These are phyloP conservation scores for Hirtodrosophila confusa DNA, from an alignment of 2,888 invertebrate species.

Conservation along the genomic window DNA sequence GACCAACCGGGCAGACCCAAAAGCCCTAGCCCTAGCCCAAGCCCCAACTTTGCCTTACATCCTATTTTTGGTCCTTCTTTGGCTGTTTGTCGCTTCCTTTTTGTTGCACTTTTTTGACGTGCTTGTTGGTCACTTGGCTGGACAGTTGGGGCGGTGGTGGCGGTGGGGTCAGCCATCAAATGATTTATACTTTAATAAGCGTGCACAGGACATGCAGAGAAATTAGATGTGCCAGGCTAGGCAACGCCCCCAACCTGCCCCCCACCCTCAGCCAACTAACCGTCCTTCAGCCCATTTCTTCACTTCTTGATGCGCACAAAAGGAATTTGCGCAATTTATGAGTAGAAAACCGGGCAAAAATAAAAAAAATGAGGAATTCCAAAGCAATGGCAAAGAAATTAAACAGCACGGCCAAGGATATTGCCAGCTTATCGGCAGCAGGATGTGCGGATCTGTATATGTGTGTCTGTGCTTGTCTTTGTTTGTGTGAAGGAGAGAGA, in stretches of 20 bases:
- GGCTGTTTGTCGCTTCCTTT: conserved; percentile 14
- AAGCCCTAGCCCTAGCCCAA: not conserved
- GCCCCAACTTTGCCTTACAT: conserved; percentile 14
- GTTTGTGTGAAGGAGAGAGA: not conserved
- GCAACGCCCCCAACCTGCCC: not conserved
- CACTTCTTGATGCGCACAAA: conserved; percentile 55
- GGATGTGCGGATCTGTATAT: conserved; percentile 17
- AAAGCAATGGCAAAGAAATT: conserved; percentile 68
- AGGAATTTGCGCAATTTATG: conserved; percentile 79
- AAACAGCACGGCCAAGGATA: conserved; percentile 63
- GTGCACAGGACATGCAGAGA: conserved; percentile 71
- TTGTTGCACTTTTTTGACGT: conserved; percentile 49
- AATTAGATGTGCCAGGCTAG: conserved; percentile 62
- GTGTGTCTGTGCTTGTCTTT: not conserved
- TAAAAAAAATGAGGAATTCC: conserved; percentile 25
- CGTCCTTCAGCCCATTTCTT: conserved; percentile 29
- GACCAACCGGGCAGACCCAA: conserved; percentile 39
- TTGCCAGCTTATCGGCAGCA: conserved; percentile 54
- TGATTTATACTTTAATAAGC: conserved; percentile 79
- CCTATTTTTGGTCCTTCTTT: conserved; percentile 26
- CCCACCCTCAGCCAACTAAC: not conserved
- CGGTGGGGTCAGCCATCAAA: conserved; percentile 44
- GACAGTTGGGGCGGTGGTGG: not conserved
- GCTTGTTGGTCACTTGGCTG: conserved; percentile 53
- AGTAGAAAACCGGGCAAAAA: conserved; percentile 44